Evolutionary conservation across 2,113 vertebrate genomes (phyloP).

Genomic region (Epinephelus lanceolatus): DNA sequence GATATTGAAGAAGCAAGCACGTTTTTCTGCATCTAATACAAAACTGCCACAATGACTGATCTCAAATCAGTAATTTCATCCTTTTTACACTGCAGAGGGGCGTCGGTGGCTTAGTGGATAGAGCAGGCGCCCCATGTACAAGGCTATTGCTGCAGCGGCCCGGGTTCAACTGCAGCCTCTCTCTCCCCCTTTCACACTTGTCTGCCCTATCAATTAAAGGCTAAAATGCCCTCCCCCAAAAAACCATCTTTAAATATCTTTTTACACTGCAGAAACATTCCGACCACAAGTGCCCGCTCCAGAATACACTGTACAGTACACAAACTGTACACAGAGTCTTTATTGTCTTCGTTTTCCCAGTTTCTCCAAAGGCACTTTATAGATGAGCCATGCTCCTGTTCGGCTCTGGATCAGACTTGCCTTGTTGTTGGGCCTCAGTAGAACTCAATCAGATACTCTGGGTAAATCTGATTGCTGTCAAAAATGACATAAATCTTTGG

Average conservation of each 20-base stretch:
- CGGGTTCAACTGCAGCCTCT: too few relatives aligned
- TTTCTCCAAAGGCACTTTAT: conserved; percentile 76
- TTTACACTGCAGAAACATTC: background rate
- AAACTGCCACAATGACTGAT: conserved; percentile 37
- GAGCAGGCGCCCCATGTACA: too few relatives aligned
- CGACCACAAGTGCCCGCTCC: conserved; percentile 1
- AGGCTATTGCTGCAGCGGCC: too few relatives aligned
- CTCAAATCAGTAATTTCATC: background rate
- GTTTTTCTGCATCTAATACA: conserved; percentile 29
- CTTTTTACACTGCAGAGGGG: background rate
- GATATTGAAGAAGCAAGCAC: conserved; percentile 55
- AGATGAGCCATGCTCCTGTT: conserved; percentile 53
- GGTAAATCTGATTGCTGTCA: conserved; percentile 97
- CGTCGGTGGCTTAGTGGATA: too few relatives aligned
- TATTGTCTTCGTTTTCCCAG: conserved; percentile 38
- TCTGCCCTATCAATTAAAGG: too few relatives aligned
- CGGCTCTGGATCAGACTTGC: conserved; percentile 19
- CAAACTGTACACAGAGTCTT: conserved; percentile 44
- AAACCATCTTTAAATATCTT: background rate
- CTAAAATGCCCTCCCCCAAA: too few relatives aligned
- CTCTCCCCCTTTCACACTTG: too few relatives aligned
- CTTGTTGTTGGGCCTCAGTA: conserved; percentile 78
- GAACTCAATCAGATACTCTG: conserved; percentile 97
- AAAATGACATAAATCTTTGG: conserved; percentile 98
- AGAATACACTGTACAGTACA: conserved; percentile 27